A percentile compares a stretch with the other conserved stretches of the same genome.
phyloP scores from a whole-genome alignment of 1,140 invertebrate genomes.

The Brevipalpus yothersi region DNA sequence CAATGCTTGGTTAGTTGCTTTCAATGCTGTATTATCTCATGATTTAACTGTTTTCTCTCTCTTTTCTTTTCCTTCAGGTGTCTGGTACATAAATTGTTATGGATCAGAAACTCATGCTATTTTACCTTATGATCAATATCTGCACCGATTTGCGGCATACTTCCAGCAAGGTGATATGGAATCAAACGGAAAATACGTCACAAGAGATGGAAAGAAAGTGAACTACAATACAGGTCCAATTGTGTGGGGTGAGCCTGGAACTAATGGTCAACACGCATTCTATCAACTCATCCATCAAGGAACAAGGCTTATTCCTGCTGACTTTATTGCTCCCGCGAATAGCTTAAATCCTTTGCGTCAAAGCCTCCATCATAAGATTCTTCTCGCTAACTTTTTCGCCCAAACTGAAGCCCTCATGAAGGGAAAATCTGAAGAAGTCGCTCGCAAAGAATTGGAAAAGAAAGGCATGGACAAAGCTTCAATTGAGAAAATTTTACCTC shows the following conservation, averaged over 20 bases:
- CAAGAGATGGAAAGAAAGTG: slow-evolving; percentile 42
- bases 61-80: slow-evolving; percentile 7
- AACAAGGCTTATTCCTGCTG: slow-evolving; percentile 69
- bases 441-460: slow-evolving; percentile 42
- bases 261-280: slow-evolving; percentile 97
- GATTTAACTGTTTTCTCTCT: not conserved
- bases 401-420: slow-evolving; percentile 94
- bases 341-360: slow-evolving; percentile 72
- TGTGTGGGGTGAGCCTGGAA: slow-evolving; percentile 91
- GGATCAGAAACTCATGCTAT: slow-evolving; percentile 84
- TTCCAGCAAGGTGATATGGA: slow-evolving; percentile 99
- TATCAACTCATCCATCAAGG: slow-evolving; percentile 88
- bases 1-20: slow-evolving; percentile 40
- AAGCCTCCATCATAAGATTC: slow-evolving; percentile 49
- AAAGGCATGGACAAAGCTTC: slow-evolving; percentile 34
- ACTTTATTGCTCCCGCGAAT: slow-evolving; percentile 81
- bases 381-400: slow-evolving; percentile 89
- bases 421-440: slow-evolving; percentile 56
- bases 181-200: slow-evolving; percentile 81
- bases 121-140: slow-evolving; percentile 90
- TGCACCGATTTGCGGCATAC: slow-evolving; percentile 95
- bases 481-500: slow-evolving; percentile 56
- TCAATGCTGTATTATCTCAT: not conserved
- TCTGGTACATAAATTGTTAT: slow-evolving; percentile 92
- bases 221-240: slow-evolving; percentile 69